A percentile compares a stretch with the other conserved stretches of the same genome.
phyloP scores from a whole-genome alignment of 1,140 invertebrate genomes.

The Drosophila bipectinata region DNA sequence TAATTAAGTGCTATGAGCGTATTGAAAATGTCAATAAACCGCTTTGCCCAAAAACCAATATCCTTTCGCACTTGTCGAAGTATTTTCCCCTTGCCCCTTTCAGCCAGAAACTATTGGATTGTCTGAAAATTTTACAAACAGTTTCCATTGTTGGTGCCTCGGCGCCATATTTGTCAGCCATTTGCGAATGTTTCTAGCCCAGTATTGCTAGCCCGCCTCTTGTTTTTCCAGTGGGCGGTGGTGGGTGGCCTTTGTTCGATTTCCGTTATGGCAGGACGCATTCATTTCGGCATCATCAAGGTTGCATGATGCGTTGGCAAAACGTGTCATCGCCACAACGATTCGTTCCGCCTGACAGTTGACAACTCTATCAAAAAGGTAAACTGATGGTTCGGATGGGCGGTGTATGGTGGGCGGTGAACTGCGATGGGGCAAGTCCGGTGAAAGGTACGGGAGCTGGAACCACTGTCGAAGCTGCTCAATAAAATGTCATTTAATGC shows the following conservation, averaged over 20 bases:
- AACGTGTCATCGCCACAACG: constrained; percentile 64
- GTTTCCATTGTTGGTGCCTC: constrained; percentile 22
- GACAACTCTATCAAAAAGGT: constrained; percentile 48
- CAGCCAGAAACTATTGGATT: constrained; percentile 29
- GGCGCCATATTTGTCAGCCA: constrained; percentile 65
- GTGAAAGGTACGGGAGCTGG: background rate
- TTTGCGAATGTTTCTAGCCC: constrained; percentile 29
- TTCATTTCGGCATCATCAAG: constrained; percentile 63
- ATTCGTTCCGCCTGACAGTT: constrained; percentile 40
- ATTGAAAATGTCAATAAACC: constrained; percentile 61
- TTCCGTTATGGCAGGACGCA: constrained; percentile 66
- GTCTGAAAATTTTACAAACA: constrained; percentile 67
- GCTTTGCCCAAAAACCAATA: constrained; percentile 56
- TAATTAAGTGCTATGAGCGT: constrained; percentile 60
- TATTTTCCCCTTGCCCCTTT: background rate
- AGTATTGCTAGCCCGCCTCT: background rate
- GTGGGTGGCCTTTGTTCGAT: constrained; percentile 36
- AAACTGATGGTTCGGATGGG: constrained; percentile 24
- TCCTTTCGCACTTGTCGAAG: constrained; percentile 40
- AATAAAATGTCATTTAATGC: constrained; percentile 61
- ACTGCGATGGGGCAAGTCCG: background rate
- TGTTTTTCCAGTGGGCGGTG: background rate
- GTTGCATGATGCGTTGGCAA: constrained; percentile 72
- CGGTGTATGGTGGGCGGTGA: background rate
- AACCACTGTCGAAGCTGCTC: constrained; percentile 41